These are phyloP conservation scores for Leucoraja erinaceus DNA, from an alignment of 2,113 vertebrate genomes.

Conservation along the genomic window DNA sequence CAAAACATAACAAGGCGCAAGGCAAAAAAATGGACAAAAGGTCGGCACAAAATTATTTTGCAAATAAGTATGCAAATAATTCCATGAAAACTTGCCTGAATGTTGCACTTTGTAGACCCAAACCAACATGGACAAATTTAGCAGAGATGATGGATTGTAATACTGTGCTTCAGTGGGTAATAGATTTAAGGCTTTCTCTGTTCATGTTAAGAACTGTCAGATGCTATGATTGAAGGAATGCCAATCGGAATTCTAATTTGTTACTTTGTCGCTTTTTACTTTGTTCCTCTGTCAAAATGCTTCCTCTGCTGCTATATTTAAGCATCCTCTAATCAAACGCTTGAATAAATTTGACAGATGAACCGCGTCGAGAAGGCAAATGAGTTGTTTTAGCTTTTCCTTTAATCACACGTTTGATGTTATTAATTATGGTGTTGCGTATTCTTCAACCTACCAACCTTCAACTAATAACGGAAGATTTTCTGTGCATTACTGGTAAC, in stretches of 20 bases:
- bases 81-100: not conserved
- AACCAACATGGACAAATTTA: not conserved
- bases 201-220: slow-evolving; percentile 12
- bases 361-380: not conserved
- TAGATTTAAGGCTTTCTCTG: slow-evolving; percentile 13
- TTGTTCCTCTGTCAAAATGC: not conserved
- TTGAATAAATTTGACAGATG: not conserved
- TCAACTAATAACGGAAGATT: not conserved
- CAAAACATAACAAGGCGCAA: not conserved
- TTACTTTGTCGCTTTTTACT: not conserved
- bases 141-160: slow-evolving; percentile 15
- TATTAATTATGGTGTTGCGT: not conserved
- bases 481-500: not conserved
- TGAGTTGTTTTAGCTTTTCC: not conserved
- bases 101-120: not conserved
- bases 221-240: slow-evolving; percentile 26
- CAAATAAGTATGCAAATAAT: not conserved
- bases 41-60: not conserved
- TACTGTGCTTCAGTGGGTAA: slow-evolving; percentile 22
- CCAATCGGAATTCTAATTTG: slow-evolving; percentile 26
- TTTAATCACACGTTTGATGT: not conserved
- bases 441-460: too few relatives aligned
- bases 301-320: not conserved
- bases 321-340: not conserved
- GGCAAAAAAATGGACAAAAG: not conserved